Base-by-base conservation (phyloP, 92 coral and sea anemone species). In the Heliopora coerulea region DNA sequence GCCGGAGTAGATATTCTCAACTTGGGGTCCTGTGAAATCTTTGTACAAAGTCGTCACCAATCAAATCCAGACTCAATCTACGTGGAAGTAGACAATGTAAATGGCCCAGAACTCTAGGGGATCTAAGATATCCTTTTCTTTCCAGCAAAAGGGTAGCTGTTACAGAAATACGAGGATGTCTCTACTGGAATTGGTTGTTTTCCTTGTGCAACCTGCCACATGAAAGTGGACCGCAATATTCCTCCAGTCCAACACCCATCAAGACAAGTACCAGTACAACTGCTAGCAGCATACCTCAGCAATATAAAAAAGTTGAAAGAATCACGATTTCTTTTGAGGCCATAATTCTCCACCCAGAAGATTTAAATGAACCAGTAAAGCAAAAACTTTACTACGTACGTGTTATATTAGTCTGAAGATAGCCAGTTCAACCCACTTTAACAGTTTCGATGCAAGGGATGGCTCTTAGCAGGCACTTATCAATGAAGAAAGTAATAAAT, bases 231-330 rank as follows among this genome's bases (percentile, higher is more conserved):
- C 76, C 78, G 57, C 1, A 60, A 68, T 21, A 44, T 58, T 3
- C 72, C 86, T 24, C 84, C 86, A 73, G 88, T 80, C 49, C 88
- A 87, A 34, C 91, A 87, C 62, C 63, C 82, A 11, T 88, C 88
- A 24, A 50, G 58, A 17, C 58, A 50, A n/a, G 63, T n/a, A n/a
- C n/a, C n/a, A n/a, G n/a, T 84, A 11, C 88, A 84, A 20, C 40
- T 80, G 49, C 88, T 83, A 56, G 77, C 81, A 17, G 83, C 88
- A 30, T 84, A 76, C 79, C 32, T 64, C 42, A 49, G 66, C 2
- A 85, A 83, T n/a, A n/a, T n/a, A 49, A 85, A 83, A 13, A 74
- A 79, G 19, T 62, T 87, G 34, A 66, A n/a, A 59, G 63, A 77
- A 17, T 23, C 3, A 17, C 6, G 11, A 37, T 37, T 4, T 11